Percentiles rank a stretch among this genome's conserved stretches.
phyloP scores from a whole-genome alignment of 2,888 invertebrate species.

The Rhamnusium bicolor region DNA sequence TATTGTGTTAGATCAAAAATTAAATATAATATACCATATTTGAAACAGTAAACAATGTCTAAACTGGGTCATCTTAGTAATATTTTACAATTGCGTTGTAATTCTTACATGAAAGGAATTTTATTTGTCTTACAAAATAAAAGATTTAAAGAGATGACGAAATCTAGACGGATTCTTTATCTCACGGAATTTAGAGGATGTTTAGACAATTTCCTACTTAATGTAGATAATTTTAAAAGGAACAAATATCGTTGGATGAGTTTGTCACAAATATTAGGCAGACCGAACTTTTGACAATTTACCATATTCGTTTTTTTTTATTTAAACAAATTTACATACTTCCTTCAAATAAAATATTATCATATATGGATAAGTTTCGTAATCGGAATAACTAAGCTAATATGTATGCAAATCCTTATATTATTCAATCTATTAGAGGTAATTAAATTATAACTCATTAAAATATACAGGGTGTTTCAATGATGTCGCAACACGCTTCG shows the following conservation, averaged over 20 bases:
- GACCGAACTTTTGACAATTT: background rate
- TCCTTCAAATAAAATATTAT: background rate
- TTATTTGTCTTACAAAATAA: slow-evolving; percentile 4
- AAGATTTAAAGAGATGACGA: slow-evolving; percentile 13
- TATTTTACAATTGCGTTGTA: background rate
- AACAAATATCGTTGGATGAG: slow-evolving; percentile 18
- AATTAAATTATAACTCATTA: too few species aligned
- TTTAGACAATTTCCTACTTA: slow-evolving; percentile 23
- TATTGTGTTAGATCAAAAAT: background rate
- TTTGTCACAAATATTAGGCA: slow-evolving; percentile 1
- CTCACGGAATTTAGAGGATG: slow-evolving; percentile 14
- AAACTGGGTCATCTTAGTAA: background rate
- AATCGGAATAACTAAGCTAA: too few species aligned
- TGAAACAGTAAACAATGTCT: background rate
- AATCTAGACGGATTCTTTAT: slow-evolving; percentile 17
- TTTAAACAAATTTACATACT: background rate
- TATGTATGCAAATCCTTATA: too few species aligned
- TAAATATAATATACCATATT: background rate
- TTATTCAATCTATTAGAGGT: too few species aligned
- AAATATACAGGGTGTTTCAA: too few species aligned
- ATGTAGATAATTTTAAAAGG: slow-evolving; percentile 12
- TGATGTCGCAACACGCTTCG: too few species aligned
- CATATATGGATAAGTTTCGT: too few species aligned
- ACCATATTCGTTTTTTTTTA: background rate
- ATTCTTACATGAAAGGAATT: slow-evolving; percentile 1